Percentiles rank a stretch among this genome's conserved stretches.
These are phyloP conservation scores for Chinchilla lanigera DNA, from an alignment of 2,113 vertebrate genomes.

Conservation along the genomic window DNA sequence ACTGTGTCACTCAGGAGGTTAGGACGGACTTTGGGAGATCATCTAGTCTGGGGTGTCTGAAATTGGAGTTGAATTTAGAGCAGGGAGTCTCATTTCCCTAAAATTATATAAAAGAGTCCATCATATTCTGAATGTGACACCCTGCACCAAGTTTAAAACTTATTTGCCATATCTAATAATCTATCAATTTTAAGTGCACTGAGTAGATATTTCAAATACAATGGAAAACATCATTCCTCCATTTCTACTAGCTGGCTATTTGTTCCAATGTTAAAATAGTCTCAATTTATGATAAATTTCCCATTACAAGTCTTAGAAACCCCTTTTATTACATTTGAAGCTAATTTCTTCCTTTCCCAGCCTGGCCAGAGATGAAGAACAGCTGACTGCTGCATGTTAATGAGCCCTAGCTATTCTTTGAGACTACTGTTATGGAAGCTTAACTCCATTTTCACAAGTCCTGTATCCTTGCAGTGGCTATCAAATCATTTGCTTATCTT, in stretches of 20 bases:
- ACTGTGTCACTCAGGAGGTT: not conserved
- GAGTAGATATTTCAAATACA: not conserved
- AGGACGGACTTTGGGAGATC: not conserved
- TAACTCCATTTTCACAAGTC: not conserved
- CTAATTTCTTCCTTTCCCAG: not conserved
- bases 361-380: not conserved
- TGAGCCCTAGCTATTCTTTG: not conserved
- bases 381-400: constrained; percentile 4
- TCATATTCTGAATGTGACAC: not conserved
- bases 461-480: not conserved
- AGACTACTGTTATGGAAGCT: not conserved
- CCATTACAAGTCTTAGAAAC: not conserved
- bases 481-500: not conserved
- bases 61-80: not conserved
- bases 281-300: not conserved
- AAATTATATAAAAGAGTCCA: not conserved
- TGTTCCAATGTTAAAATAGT: not conserved
- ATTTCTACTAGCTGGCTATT: not conserved
- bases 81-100: not conserved
- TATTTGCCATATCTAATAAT: not conserved
- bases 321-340: not conserved
- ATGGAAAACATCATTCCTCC: not conserved
- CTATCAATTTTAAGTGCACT: not conserved
- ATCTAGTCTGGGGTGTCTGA: not conserved
- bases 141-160: not conserved